These are phyloP conservation scores for Odobenus rosmarus DNA, from an alignment of 2,113 vertebrate species.

Conservation along the genomic window DNA sequence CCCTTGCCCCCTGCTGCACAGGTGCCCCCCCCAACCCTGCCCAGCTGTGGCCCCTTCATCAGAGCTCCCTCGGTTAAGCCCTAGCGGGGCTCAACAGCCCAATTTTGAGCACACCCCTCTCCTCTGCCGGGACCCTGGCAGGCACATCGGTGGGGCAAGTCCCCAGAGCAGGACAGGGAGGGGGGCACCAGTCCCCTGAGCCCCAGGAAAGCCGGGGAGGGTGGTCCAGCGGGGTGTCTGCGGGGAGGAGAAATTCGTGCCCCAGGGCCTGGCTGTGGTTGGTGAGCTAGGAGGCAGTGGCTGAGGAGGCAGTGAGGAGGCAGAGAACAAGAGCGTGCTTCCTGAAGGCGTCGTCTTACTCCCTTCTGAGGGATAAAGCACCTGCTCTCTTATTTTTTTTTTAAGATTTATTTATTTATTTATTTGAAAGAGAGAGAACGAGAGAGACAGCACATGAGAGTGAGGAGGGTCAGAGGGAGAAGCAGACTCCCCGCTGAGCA, in stretches of 20 bases:
- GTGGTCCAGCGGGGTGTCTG: not conserved
- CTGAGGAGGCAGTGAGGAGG: not conserved
- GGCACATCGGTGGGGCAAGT: not conserved
- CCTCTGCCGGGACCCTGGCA: not conserved
- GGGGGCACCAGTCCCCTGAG: not conserved
- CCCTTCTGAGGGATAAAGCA: not conserved
- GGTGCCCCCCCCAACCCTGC: no score
- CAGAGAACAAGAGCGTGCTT: not conserved
- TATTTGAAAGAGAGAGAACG: no score
- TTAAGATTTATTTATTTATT: no score
- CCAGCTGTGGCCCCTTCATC: not conserved
- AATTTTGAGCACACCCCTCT: not conserved
- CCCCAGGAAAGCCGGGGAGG: not conserved
- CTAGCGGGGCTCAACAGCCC: not conserved
- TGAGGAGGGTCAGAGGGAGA: no score
- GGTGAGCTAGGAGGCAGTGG: not conserved
- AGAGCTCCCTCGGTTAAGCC: not conserved
- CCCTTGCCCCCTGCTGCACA: no score
- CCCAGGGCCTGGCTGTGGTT: not conserved
- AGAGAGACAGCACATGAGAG: no score
- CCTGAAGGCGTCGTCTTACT: not conserved
- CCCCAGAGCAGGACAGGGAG: not conserved
- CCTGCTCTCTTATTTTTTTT: not conserved
- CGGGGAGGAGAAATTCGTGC: not conserved
- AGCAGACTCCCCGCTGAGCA: no score